Base-by-base conservation (phyloP, 2,113 vertebrate species). In the Parotia lawesii region DNA sequence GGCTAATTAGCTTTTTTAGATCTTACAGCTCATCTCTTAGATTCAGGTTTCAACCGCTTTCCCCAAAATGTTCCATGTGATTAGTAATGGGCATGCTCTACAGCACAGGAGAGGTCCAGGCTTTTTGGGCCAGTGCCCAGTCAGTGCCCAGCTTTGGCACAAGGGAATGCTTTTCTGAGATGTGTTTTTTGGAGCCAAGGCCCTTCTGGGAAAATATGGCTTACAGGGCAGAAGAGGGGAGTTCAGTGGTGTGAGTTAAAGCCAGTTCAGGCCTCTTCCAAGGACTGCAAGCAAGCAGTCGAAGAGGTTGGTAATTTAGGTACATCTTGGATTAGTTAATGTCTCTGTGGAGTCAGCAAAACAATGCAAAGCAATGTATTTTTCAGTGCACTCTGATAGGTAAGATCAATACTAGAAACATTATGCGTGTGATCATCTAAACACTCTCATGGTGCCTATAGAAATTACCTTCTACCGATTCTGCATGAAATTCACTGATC, bases 231-330 rank as follows among this genome's bases (percentile, higher is more conserved):
- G 42, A 74, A 22, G 12, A 37, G 9, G 5, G 31, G 13, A 57
- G 18, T 25, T 37, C 37, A 20, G 10, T 48, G 31, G 31, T 31
- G 15, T 27, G 56, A 10, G 12, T 62, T 71, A 61, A 70, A 53
- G 37, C 3, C 51, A 38, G 21, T 21, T 47, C 62, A 58, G 53
- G 19, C 28, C 17, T 35, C 13, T 67, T 62, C 17, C 1, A 5
- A 70, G 24, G n/a, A 27, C 21, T 62, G 42, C 1, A 5, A 51
- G 37, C n/a, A 66, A 71, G 24, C 10, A 83, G n/a, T 15, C 0
- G 0, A 62, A 45, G 60, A 48, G 19, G 5, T 4, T 0, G 2
- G 40, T 48, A 38, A 38, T 66, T 65, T 65, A 11, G 16, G 12
- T 44, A 35, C 11, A 27, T 62, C 42, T 51, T 71, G 75, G 29